These are phyloP conservation scores for Bungarus multicinctus DNA, from an alignment of 2,113 vertebrate genomes.

Conservation along the genomic window DNA sequence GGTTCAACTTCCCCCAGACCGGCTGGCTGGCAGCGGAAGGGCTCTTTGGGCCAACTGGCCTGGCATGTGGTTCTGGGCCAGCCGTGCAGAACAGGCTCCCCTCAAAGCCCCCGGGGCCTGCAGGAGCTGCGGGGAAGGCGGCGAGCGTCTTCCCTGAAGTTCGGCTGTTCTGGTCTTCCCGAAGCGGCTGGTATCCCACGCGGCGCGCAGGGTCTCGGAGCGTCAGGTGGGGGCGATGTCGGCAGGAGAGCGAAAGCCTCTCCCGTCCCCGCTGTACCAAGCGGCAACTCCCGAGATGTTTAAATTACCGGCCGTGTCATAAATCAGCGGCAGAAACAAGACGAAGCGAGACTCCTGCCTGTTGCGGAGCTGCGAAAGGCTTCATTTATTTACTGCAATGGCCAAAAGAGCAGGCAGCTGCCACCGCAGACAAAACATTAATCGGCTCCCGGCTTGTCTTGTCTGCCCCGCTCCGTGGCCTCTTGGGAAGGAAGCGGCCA, in stretches of 20 bases:
- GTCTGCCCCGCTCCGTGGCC: neutral
- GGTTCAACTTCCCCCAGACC: neutral
- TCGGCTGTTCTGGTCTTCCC: neutral
- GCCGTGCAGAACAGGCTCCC: neutral
- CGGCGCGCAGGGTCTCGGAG: rapidly evolving
- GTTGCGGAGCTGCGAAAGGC: constrained; percentile 56
- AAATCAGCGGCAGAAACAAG: constrained; percentile 56
- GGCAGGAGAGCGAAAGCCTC: constrained; percentile 1
- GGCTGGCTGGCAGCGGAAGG: neutral
- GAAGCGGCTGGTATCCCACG: neutral
- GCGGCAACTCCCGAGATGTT: constrained; percentile 55
- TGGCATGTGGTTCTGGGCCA: neutral
- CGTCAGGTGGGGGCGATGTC: neutral
- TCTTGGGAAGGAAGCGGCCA: neutral
- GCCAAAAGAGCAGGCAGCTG: neutral
- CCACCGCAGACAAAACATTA: neutral
- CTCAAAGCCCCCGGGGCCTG: neutral
- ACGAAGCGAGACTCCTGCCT: constrained; percentile 39
- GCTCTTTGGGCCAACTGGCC: neutral
- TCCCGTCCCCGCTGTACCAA: constrained; percentile 34
- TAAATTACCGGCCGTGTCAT: constrained; percentile 56
- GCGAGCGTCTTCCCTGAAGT: too few species aligned
- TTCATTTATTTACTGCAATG: constrained; percentile 31
- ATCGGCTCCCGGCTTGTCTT: neutral
- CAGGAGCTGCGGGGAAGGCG: neutral